These are phyloP conservation scores for Danio aesculapii DNA, from an alignment of 2,797 vertebrate genomes.

Conservation along the genomic window DNA sequence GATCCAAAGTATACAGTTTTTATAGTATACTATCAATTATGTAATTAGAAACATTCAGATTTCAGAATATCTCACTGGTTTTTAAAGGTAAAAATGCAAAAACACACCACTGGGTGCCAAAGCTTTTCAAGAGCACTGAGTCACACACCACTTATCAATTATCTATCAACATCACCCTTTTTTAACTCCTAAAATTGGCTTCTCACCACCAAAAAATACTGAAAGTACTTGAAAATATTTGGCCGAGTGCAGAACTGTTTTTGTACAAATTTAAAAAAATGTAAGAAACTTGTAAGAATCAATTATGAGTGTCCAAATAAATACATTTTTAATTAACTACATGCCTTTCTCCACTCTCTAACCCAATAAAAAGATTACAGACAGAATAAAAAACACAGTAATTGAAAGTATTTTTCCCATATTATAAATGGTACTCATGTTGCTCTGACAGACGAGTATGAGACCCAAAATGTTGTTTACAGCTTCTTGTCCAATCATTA, in stretches of 20 bases:
- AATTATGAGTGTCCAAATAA: not conserved
- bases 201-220: not conserved
- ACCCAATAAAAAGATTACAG: not conserved
- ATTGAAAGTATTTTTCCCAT: not conserved
- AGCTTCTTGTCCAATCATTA: not conserved
- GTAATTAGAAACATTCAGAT: conserved; percentile 19
- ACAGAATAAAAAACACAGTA: not conserved
- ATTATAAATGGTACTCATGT: not conserved
- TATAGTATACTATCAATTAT: not conserved
- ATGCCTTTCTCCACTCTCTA: not conserved
- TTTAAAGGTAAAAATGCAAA: conserved; percentile 14
- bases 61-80: not conserved
- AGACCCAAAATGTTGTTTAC: not conserved
- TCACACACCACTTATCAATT: not conserved
- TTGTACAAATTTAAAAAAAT: not conserved
- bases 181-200: not conserved
- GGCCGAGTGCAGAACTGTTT: not conserved
- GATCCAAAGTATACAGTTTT: not conserved
- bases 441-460: not conserved
- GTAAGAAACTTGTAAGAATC: not conserved
- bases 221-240: not conserved
- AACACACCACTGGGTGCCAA: not conserved
- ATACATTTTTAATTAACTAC: not conserved
- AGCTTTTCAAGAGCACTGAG: not conserved
- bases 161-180: not conserved